Percentiles rank a stretch among this genome's conserved stretches.
phyloP scores from a whole-genome alignment of 2,888 invertebrate species.

The Arctia plantaginis region DNA sequence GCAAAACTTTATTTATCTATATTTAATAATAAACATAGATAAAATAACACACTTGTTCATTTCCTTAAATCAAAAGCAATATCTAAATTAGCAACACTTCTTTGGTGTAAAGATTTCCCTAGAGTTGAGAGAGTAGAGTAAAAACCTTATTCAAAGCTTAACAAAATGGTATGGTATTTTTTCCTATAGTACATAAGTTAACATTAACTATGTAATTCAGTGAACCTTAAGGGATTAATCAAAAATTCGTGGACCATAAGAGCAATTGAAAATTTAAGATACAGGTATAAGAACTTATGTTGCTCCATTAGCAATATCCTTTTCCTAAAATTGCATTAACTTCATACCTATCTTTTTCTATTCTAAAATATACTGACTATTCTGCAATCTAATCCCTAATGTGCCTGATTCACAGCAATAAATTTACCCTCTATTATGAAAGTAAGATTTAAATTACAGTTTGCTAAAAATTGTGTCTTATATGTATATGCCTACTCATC shows the following conservation, averaged over 20 bases:
- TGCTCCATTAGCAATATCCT: background rate
- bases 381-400: no score
- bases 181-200: background rate
- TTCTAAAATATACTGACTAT: no score
- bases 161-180: background rate
- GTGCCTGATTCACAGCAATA: no score
- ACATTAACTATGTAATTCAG: background rate
- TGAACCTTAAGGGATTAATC: background rate
- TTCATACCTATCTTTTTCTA: no score
- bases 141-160: background rate
- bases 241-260: background rate
- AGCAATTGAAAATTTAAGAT: background rate
- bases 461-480: no score
- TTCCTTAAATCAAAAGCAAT: conserved; percentile 41
- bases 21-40: conserved; percentile 24
- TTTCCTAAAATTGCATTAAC: background rate
- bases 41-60: conserved; percentile 77
- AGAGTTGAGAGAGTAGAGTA: no score
- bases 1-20: conserved; percentile 34
- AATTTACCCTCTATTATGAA: no score
- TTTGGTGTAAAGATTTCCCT: background rate
- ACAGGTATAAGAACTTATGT: background rate
- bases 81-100: background rate
- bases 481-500: no score
- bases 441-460: no score